Conservation (phyloP, 2,888 invertebrate species). For the Rotaria socialis region DNA sequence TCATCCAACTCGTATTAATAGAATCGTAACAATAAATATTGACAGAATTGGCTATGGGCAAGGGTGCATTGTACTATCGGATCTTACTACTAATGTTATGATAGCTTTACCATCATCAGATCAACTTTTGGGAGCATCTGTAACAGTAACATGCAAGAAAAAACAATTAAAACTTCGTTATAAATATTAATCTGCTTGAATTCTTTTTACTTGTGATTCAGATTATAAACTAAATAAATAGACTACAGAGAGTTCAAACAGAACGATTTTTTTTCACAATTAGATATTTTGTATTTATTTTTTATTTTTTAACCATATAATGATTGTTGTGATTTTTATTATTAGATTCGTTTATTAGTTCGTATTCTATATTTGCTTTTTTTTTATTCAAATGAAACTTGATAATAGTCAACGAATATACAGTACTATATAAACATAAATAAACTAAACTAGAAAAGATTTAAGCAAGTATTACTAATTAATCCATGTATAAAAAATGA, state of each 20-base stretch:
- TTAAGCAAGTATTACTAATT: neutral
- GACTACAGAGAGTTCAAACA: too few species aligned
- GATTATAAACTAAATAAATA: too few species aligned
- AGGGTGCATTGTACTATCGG: neutral
- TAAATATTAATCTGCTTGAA: too few species aligned
- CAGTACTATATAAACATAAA: neutral
- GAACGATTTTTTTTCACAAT: too few species aligned
- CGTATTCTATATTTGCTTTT: neutral
- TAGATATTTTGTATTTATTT: too few species aligned
- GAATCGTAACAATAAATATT: neutral
- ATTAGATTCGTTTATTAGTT: neutral
- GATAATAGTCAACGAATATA: neutral
- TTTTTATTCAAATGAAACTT: neutral
- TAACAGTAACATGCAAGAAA: neutral
- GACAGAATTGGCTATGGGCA: neutral
- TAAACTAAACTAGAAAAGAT: neutral
- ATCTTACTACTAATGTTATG: neutral
- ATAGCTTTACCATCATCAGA: neutral
- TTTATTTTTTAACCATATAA: too few species aligned
- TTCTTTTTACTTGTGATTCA: too few species aligned
- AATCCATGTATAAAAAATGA: neutral
- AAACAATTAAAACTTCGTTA: too few species aligned
- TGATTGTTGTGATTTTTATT: neutral
- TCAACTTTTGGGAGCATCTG: neutral
- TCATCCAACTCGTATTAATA: slow-evolving; percentile 24